These are phyloP conservation scores for Oopsacas minuta DNA, from an alignment of 37 sponge, comb jelly and placozoan genomes.

Conservation along the genomic window DNA sequence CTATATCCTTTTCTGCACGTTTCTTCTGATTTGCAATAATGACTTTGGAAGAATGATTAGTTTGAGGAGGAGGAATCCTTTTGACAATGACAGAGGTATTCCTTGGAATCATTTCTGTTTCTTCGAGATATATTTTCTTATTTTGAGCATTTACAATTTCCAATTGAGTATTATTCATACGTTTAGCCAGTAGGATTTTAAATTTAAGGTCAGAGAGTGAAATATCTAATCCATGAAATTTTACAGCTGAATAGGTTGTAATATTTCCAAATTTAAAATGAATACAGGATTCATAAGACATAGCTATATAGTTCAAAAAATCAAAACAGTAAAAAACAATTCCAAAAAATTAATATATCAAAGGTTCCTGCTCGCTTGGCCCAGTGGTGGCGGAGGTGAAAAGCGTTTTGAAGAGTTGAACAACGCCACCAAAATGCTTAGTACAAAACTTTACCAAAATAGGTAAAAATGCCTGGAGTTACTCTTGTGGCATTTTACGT, in stretches of 20 bases:
- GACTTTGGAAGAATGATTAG: not conserved
- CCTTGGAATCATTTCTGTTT: constrained; percentile 2
- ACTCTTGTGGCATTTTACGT: no score
- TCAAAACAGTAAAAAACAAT: no score
- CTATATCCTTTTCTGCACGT: not conserved
- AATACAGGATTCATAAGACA: constrained; percentile 16
- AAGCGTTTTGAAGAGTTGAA: no score
- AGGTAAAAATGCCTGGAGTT: no score
- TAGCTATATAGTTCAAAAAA: no score
- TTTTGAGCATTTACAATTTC: not conserved
- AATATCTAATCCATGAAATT: not conserved
- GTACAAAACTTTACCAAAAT: no score
- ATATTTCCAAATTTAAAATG: constrained; percentile 6
- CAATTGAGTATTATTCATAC: not conserved
- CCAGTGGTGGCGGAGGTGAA: no score
- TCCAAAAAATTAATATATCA: no score
- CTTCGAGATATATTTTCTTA: not conserved
- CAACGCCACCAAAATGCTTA: no score
- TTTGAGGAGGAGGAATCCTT: not conserved
- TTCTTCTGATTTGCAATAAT: not conserved
- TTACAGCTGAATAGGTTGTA: not conserved
- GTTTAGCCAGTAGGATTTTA: not conserved
- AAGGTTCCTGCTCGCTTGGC: no score
- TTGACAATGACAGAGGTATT: not conserved
- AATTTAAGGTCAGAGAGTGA: not conserved